phyloP scores from a whole-genome alignment of 2,888 invertebrate species.

The Agrypnus murinus region DNA sequence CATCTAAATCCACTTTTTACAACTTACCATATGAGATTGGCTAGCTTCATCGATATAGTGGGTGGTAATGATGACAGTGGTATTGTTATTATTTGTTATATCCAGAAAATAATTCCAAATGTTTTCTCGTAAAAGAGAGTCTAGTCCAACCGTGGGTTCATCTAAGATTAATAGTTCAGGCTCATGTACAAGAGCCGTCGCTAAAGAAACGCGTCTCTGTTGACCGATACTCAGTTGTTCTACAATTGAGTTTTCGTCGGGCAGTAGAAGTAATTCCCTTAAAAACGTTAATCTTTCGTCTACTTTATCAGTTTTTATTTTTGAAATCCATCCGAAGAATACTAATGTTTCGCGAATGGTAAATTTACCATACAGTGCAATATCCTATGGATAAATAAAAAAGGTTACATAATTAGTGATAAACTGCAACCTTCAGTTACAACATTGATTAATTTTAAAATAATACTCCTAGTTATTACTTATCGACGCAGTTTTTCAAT shows the following conservation, averaged over 20 bases:
- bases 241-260: conserved; percentile 70
- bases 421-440: too few species aligned
- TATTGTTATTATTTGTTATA: conserved; percentile 82
- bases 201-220: conserved; percentile 90
- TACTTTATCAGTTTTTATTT: conserved; percentile 64
- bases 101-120: conserved; percentile 91
- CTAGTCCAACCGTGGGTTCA: conserved; percentile 95
- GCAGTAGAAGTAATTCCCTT: conserved; percentile 61
- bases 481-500: too few species aligned
- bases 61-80: conserved; percentile 90
- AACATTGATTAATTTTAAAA: too few species aligned
- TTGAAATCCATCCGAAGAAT: conserved; percentile 69
- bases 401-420: not conserved
- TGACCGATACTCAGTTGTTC: conserved; percentile 92
- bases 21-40: conserved; percentile 85
- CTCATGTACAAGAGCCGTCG: conserved; percentile 90
- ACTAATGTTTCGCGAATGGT: conserved; percentile 68
- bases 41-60: conserved; percentile 92
- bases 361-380: conserved; percentile 69
- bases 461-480: too few species aligned
- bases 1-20: not conserved
- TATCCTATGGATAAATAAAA: conserved; percentile 60
- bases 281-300: conserved; percentile 54
- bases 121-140: conserved; percentile 86
- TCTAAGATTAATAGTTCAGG: conserved; percentile 93